These are phyloP conservation scores for Tenualosa thibaudeaui DNA, from an alignment of 2,797 vertebrate species.

Conservation along the genomic window DNA sequence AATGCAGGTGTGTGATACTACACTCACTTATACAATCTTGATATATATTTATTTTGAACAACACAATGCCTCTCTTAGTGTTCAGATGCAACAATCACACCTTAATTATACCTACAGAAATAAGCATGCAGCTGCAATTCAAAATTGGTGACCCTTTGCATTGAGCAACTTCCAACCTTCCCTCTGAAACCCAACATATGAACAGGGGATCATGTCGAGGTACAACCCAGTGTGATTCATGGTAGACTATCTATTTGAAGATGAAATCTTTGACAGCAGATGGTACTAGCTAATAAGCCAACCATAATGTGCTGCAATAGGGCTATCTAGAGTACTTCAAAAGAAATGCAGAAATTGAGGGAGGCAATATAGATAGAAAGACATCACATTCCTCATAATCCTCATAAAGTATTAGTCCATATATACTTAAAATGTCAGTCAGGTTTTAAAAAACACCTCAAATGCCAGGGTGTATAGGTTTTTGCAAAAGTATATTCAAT, in stretches of 20 bases:
- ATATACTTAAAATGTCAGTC: not conserved
- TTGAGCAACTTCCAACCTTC: no score
- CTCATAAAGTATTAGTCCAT: not conserved
- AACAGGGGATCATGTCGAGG: not conserved
- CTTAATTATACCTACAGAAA: not conserved
- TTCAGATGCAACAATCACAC: not conserved
- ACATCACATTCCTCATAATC: no score
- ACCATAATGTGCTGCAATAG: not conserved
- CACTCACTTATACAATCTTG: not conserved
- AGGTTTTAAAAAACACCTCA: not conserved
- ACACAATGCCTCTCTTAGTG: not conserved
- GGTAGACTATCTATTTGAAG: not conserved
- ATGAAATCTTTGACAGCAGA: not conserved
- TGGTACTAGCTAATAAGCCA: not conserved
- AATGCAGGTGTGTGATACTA: not conserved
- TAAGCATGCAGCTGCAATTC: not conserved
- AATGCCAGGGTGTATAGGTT: not conserved
- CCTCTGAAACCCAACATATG: not conserved
- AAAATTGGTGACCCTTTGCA: not conserved
- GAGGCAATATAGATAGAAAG: no score
- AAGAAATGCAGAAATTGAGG: no score
- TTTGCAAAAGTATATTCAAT: not conserved
- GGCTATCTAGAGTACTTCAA: not conserved
- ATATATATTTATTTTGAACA: not conserved
- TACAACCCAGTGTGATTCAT: not conserved